Conservation (phyloP, 2,113 vertebrate species). For the Hippocampus zosterae region DNA sequence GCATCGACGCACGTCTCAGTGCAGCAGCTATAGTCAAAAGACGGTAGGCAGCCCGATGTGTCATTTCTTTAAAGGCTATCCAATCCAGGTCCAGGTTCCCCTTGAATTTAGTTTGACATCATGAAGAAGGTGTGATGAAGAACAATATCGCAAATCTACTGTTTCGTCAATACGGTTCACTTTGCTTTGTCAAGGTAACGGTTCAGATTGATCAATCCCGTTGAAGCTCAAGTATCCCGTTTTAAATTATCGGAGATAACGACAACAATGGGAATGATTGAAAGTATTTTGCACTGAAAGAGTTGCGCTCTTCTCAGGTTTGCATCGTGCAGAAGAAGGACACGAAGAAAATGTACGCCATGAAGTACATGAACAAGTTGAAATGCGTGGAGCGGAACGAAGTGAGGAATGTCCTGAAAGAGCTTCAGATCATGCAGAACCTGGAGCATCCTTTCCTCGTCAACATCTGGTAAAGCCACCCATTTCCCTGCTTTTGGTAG, state of each 20-base stretch:
- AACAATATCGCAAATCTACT: neutral
- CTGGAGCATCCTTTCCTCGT: slow-evolving; percentile 95
- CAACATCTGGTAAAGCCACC: slow-evolving; percentile 87
- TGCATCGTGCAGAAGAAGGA: slow-evolving; percentile 98
- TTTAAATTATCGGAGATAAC: no score
- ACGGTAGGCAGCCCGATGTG: slow-evolving; percentile 3
- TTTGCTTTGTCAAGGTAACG: neutral
- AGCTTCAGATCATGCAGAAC: slow-evolving; percentile 96
- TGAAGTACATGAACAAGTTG: slow-evolving; percentile 99
- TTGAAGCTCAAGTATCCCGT: no score
- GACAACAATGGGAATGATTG: neutral
- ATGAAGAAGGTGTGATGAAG: neutral
- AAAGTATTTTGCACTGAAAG: neutral
- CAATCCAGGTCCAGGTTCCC: neutral
- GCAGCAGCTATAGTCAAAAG: slow-evolving; percentile 10
- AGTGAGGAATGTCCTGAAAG: slow-evolving; percentile 95
- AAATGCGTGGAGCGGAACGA: slow-evolving; percentile 95
- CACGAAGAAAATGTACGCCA: slow-evolving; percentile 98
- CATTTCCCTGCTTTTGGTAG: slow-evolving; percentile 1
- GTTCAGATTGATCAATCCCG: neutral
- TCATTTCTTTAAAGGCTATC: neutral
- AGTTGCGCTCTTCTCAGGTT: slow-evolving; percentile 70
- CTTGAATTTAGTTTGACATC: neutral
- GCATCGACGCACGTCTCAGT: slow-evolving; percentile 23
- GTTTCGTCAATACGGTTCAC: no score